Conservation (phyloP, 2,888 invertebrate species). For the Cerastis rubricosa region DNA sequence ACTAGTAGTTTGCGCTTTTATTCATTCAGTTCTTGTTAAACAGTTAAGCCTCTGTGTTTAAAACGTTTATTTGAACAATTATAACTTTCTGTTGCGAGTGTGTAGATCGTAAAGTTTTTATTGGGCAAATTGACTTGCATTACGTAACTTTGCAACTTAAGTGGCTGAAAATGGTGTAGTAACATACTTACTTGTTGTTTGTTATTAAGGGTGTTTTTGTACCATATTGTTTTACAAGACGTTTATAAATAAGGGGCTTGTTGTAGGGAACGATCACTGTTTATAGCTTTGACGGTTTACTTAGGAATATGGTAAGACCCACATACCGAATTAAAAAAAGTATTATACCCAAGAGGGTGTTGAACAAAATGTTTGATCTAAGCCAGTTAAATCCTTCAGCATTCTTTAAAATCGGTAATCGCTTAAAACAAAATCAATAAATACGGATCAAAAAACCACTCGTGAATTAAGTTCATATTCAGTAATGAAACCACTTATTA, state of each 20-base stretch:
- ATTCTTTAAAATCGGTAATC: conserved; percentile 14
- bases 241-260: not conserved
- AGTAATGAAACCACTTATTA: not conserved
- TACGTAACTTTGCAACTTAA: conserved; percentile 47
- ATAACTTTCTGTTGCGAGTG: conserved; percentile 40
- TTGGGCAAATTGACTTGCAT: conserved; percentile 51
- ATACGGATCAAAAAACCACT: not conserved
- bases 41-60: conserved; percentile 20
- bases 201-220: conserved; percentile 17
- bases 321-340: not conserved
- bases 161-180: conserved; percentile 48
- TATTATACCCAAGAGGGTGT: not conserved
- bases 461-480: conserved; percentile 11
- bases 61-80: conserved; percentile 46
- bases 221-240: not conserved
- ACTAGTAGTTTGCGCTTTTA: conserved; percentile 42
- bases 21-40: conserved; percentile 33
- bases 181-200: conserved; percentile 46
- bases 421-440: conserved; percentile 13
- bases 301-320: not conserved
- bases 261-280: not conserved
- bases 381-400: not conserved
- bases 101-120: conserved; percentile 49
- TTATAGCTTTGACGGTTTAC: not conserved
- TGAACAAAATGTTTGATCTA: not conserved